Evolutionary conservation across 2,797 vertebrate genomes (phyloP).

Genomic region (Semaprochilodus insignis): DNA sequence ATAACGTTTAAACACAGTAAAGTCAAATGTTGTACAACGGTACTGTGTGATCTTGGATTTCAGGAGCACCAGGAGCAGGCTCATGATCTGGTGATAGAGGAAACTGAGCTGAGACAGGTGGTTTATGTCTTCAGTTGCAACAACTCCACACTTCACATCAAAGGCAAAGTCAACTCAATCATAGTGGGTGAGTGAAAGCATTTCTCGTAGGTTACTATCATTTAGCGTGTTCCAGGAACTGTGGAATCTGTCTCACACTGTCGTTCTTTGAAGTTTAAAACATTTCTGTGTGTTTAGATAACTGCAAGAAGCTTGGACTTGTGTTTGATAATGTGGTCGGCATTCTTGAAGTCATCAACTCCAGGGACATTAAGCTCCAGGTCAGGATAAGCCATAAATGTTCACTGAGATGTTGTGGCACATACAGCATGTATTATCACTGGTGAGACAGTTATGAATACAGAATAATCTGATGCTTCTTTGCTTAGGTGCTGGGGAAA

Average conservation of each 20-base stretch:
- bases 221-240: not conserved
- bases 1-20: not conserved
- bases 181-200: constrained; percentile 82
- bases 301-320: constrained; percentile 95
- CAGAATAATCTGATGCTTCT: not conserved
- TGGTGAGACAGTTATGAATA: not conserved
- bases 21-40: not conserved
- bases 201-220: constrained; percentile 1
- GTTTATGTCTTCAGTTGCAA: constrained; percentile 92
- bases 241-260: not conserved
- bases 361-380: constrained; percentile 92
- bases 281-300: constrained; percentile 79
- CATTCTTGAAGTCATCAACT: constrained; percentile 97
- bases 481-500: constrained; percentile 87
- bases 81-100: constrained; percentile 88
- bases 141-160: constrained; percentile 91
- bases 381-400: constrained; percentile 70
- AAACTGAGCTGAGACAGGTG: constrained; percentile 95
- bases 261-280: not conserved
- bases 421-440: not conserved
- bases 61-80: constrained; percentile 95
- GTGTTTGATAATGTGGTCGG: constrained; percentile 97
- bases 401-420: not conserved
- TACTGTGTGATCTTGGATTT: not conserved
- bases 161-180: constrained; percentile 98